Percentiles rank a stretch among this genome's conserved stretches.
Evolutionary conservation across 1,140 invertebrate species (phyloP).

Genomic region (Drosophila chauvacae): DNA sequence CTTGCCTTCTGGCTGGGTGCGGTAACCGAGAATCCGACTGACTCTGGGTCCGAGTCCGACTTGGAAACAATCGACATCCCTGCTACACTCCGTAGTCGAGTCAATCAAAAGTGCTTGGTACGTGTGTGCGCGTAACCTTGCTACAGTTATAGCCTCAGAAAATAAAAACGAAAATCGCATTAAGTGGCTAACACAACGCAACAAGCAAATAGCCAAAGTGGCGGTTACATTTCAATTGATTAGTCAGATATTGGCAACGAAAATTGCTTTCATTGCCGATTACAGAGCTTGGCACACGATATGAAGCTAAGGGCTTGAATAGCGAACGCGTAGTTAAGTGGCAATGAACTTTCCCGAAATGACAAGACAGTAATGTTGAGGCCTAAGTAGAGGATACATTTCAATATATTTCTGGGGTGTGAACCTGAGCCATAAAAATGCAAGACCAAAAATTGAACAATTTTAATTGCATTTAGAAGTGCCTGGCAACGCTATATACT

Average conservation of each 20-base stretch:
- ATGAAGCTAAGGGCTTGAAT: not conserved
- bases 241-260: conserved; percentile 5
- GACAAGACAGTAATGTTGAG: not conserved
- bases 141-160: not conserved
- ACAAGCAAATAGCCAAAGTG: not conserved
- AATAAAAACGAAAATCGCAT: not conserved
- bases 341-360: not conserved
- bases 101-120: conserved; percentile 29
- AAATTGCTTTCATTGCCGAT: not conserved
- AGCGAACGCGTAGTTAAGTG: not conserved
- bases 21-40: conserved; percentile 9
- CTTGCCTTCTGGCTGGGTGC: conserved; percentile 25
- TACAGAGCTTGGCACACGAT: not conserved
- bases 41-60: too few species aligned
- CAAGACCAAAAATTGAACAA: too few species aligned
- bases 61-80: conserved; percentile 24
- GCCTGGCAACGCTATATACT: too few species aligned
- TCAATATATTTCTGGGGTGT: not conserved
- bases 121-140: conserved; percentile 7
- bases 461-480: too few species aligned
- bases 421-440: too few species aligned
- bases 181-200: conserved; percentile 3
- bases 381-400: not conserved
- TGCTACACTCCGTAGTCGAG: conserved; percentile 8
- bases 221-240: conserved; percentile 10